These are phyloP conservation scores for Peromyscus californicus DNA, from an alignment of 2,113 vertebrate genomes.

Conservation along the genomic window DNA sequence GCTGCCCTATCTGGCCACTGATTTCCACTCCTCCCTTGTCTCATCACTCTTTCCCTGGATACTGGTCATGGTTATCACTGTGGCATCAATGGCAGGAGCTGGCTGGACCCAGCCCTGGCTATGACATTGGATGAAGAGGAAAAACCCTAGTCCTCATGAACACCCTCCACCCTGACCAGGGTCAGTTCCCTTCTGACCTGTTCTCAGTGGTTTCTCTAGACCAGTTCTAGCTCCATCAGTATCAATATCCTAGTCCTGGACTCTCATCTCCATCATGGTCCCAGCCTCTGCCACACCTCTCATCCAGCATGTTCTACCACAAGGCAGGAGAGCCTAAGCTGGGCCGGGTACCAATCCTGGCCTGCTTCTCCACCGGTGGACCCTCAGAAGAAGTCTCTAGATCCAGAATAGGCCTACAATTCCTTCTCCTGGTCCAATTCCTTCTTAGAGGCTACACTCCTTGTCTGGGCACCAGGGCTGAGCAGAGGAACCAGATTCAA, in stretches of 20 bases:
- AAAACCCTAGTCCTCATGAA: background rate
- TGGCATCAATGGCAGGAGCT: background rate
- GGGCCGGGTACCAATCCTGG: too few species aligned
- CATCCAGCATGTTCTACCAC: fast-evolving
- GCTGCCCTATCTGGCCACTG: background rate
- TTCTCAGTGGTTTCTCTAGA: background rate
- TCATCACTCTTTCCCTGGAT: background rate
- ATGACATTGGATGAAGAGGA: slow-evolving; percentile 16
- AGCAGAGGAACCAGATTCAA: background rate
- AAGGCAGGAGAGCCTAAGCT: background rate
- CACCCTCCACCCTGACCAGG: background rate
- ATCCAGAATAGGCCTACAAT: background rate
- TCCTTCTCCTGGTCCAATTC: background rate
- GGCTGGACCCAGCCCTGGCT: background rate
- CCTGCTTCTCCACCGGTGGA: background rate
- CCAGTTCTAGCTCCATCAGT: background rate
- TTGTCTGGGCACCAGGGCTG: background rate
- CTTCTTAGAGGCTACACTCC: background rate
- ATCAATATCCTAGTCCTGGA: background rate
- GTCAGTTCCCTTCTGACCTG: background rate
- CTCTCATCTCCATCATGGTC: background rate
- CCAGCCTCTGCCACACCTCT: background rate
- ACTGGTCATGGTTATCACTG: background rate
- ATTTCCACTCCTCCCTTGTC: background rate
- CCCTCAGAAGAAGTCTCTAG: background rate